phyloP scores from a whole-genome alignment of 2,113 vertebrate genomes.

The Chaenogobius annularis region DNA sequence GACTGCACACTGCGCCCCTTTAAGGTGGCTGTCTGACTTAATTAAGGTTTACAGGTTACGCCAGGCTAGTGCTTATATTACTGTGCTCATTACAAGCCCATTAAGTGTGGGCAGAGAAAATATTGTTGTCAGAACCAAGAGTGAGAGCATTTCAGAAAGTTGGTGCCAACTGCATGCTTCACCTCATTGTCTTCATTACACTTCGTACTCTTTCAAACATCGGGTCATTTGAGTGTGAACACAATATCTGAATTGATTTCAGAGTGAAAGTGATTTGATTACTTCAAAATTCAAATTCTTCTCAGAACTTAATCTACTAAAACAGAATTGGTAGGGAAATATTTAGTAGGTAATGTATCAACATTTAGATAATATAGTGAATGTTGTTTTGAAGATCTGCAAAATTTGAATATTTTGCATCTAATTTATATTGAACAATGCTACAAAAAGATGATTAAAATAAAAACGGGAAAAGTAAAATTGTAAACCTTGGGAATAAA shows the following conservation, averaged over 20 bases:
- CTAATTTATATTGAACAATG: no score
- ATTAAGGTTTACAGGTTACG: constrained; percentile 78
- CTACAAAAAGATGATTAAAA: no score
- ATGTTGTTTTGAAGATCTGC: no score
- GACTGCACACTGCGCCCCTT: constrained; percentile 57
- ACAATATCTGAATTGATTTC: constrained; percentile 14
- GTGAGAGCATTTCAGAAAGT: constrained; percentile 52
- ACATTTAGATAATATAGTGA: no score
- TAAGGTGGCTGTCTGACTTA: constrained; percentile 74
- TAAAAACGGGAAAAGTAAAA: no score
- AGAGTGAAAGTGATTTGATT: no score
- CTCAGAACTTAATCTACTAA: constrained; percentile 43
- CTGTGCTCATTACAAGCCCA: constrained; percentile 74
- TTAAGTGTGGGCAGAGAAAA: constrained; percentile 69
- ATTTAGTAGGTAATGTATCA: no score
- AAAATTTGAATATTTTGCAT: no score
- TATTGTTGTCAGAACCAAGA: constrained; percentile 74
- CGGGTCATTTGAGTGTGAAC: constrained; percentile 38
- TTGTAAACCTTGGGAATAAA: no score
- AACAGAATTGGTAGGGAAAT: background rate
- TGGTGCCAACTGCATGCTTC: constrained; percentile 38
- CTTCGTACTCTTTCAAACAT: constrained; percentile 29
- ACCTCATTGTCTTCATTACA: constrained; percentile 42
- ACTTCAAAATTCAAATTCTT: constrained; percentile 44
- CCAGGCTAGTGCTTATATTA: constrained; percentile 72